Evolutionary conservation across 2,888 invertebrate genomes (phyloP).

Genomic region (Apamea sordens): DNA sequence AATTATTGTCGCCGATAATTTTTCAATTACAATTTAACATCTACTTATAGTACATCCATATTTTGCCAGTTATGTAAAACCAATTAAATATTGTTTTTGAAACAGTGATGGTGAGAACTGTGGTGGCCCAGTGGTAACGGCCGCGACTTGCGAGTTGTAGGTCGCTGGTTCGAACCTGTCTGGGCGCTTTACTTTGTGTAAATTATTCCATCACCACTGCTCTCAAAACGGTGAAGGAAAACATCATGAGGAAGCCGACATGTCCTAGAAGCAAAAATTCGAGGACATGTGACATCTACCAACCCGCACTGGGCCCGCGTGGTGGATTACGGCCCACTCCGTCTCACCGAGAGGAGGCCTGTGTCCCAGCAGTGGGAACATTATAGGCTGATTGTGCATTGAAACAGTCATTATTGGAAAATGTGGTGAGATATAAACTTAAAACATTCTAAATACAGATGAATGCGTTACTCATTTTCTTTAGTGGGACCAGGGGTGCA

Average conservation of each 20-base stretch:
- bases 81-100: neutral
- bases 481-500: too few relatives aligned
- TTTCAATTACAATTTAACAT: neutral
- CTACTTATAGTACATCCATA: neutral
- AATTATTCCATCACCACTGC: neutral
- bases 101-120: neutral
- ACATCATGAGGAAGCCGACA: neutral
- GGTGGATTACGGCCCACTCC: too few relatives aligned
- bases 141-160: neutral
- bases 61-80: neutral
- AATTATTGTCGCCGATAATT: neutral
- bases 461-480: neutral
- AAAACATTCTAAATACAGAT: neutral
- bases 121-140: neutral
- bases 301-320: too few relatives aligned
- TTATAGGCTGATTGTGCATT: neutral
- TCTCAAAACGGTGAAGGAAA: neutral
- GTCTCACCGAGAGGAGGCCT: too few relatives aligned
- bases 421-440: too few relatives aligned
- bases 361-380: too few relatives aligned
- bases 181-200: too few relatives aligned
- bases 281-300: neutral
- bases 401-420: neutral
- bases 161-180: too few relatives aligned
- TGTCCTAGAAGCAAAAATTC: neutral